Evolutionary conservation across 1,140 invertebrate species (phyloP).

Genomic region (Cotesia chilonis): DNA sequence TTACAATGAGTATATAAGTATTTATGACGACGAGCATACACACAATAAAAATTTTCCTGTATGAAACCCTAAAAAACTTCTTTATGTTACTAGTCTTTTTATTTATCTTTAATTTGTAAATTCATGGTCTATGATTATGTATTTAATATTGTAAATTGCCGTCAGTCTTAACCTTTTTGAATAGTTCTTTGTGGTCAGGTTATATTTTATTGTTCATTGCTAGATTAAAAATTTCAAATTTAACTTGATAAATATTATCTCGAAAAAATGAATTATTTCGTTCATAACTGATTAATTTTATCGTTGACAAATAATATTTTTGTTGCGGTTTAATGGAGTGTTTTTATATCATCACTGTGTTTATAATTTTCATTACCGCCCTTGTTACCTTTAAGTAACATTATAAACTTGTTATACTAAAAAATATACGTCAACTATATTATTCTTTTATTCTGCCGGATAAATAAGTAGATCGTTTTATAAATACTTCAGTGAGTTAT

Average conservation of each 20-base stretch:
- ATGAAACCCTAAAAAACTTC: no score
- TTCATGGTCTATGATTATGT: no score
- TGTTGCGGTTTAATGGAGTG: slow-evolving; percentile 41
- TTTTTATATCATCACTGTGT: slow-evolving; percentile 26
- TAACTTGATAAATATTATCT: slow-evolving; percentile 1
- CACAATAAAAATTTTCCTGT: no score
- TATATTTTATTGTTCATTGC: slow-evolving; percentile 31
- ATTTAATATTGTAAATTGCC: no score
- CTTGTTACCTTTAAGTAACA: slow-evolving; percentile 11
- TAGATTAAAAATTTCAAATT: slow-evolving; percentile 9
- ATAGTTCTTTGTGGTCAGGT: no score
- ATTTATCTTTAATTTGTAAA: no score
- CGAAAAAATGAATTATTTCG: no score
- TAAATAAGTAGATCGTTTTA: not conserved
- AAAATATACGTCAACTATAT: not conserved
- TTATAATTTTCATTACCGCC: slow-evolving; percentile 15
- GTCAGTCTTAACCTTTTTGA: no score
- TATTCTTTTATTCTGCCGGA: not conserved
- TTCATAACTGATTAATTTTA: no score
- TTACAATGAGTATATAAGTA: no score
- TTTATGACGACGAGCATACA: no score
- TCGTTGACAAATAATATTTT: slow-evolving; percentile 19
- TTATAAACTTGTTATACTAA: not conserved
- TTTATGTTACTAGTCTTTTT: no score
- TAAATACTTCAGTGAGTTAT: not conserved